phyloP scores from a whole-genome alignment of 2,113 vertebrate species.

The Tylochromis polylepis region DNA sequence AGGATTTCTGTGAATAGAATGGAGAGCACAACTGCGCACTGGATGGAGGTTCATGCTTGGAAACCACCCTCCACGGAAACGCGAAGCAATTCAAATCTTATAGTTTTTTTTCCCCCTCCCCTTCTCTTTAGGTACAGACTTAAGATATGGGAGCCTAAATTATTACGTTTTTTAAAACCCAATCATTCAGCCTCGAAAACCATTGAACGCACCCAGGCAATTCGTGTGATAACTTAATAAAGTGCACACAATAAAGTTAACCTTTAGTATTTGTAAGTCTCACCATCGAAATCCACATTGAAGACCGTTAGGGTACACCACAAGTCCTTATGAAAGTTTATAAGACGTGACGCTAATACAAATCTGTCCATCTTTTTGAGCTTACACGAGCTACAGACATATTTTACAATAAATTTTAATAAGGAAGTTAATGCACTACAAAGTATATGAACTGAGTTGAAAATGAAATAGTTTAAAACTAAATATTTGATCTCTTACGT shows the following conservation, averaged over 20 bases:
- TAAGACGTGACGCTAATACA: rapidly evolving
- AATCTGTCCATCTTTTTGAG: background rate
- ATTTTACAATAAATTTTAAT: background rate
- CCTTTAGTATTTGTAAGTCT: background rate
- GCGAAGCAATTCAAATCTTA: background rate
- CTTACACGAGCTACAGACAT: rapidly evolving
- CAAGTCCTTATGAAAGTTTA: background rate
- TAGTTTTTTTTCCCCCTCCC: background rate
- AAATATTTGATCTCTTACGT: background rate
- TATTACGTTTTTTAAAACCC: background rate
- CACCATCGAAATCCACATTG: background rate
- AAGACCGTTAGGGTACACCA: background rate
- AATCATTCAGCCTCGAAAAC: background rate
- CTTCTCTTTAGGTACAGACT: background rate
- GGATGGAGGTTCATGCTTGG: background rate
- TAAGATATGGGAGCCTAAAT: background rate
- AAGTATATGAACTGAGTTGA: background rate
- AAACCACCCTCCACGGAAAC: slow-evolving; percentile 39
- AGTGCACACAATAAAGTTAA: background rate
- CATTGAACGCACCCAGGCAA: background rate
- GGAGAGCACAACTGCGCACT: slow-evolving; percentile 65
- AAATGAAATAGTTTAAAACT: background rate
- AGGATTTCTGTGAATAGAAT: slow-evolving; percentile 55
- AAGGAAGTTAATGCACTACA: background rate
- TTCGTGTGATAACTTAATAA: background rate